Evolutionary conservation across 2,888 invertebrate genomes (phyloP).

Genomic region (Chaetogeoica ovagalla): DNA sequence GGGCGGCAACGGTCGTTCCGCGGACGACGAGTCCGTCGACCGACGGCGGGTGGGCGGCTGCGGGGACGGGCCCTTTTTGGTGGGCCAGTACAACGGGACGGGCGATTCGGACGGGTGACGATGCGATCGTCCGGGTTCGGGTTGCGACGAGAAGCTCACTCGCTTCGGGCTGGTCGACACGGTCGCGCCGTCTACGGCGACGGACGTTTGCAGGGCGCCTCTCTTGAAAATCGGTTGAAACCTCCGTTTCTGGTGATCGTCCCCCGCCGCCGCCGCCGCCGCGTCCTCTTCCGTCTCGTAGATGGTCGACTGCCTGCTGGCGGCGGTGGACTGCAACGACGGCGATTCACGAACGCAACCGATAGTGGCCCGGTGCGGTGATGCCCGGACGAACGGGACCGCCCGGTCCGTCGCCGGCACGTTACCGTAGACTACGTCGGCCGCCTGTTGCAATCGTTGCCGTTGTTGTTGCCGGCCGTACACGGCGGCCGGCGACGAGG

Average conservation of each 20-base stretch:
- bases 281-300: constrained; percentile 54
- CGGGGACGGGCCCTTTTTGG: constrained; percentile 56
- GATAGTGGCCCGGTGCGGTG: constrained; percentile 41
- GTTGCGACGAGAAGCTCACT: constrained; percentile 56
- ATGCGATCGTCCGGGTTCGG: constrained; percentile 33
- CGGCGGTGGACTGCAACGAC: constrained; percentile 29
- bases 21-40: constrained; percentile 33
- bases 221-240: constrained; percentile 56
- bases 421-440: constrained; percentile 26
- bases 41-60: constrained; percentile 56
- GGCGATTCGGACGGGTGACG: constrained; percentile 38
- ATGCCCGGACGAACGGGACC: constrained; percentile 25
- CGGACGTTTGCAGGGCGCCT: constrained; percentile 53
- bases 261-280: constrained; percentile 15
- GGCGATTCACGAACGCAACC: constrained; percentile 49
- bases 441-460: constrained; percentile 11
- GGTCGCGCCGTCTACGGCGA: constrained; percentile 41
- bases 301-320: constrained; percentile 51
- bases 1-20: constrained; percentile 55
- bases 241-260: constrained; percentile 6
- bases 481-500: constrained; percentile 19
- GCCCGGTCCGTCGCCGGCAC: constrained; percentile 1
- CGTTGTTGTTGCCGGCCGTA: constrained; percentile 53
- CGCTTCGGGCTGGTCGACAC: constrained; percentile 54
- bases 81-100: constrained; percentile 55